Evolutionary conservation across 2,797 vertebrate genomes (phyloP), one percentile per base, ranked within the genome.

Genomic region (Hoplostethus mediterraneus): DNA sequence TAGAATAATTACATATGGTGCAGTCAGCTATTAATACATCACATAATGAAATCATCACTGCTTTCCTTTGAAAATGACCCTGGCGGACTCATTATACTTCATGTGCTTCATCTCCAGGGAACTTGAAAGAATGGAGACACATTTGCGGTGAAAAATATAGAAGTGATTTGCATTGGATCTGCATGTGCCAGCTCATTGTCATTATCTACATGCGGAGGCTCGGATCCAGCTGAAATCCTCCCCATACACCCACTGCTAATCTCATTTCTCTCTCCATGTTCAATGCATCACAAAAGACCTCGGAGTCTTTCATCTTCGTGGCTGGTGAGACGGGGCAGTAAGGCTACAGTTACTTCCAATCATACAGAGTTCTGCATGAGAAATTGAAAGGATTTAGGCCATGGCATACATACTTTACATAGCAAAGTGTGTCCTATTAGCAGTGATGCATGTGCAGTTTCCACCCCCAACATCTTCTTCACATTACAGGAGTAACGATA

Each of bases 271-370:
- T 36, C 30, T 36, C 51, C 49, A 14, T 28, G 16, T 61, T 36
- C 49, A 10, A 31, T 10, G 47, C 25, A 12, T 36, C 60, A 63
- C 36, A 42, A 53, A 63, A 12, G 16, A 36, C 53, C 33, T 17
- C 59, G 5, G 21, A 25, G 42, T 40, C 57, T 42, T 56, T 71
- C 57, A 67, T 68, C 59, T 67, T 63, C 38, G 2, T 60, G 54
- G 51, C 56, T 54, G 40, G 28, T 16, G 44, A 70, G 17, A 63
- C 28, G 31, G 30, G 31, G 12, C n/a, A 25, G 33, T 17, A 25
- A 54, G 40, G 17, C 12, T 42, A 14, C 40, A 44, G 2, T 10
- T 30, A 11, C 25, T 25, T 30, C 17, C 28, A 10, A 16, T 42
- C 13, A 17, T 40, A 28, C 36, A 38, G 17, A 42, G 28, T 40